Base-by-base conservation (phyloP, 2,888 invertebrate species). In the Drosophila greeni region DNA sequence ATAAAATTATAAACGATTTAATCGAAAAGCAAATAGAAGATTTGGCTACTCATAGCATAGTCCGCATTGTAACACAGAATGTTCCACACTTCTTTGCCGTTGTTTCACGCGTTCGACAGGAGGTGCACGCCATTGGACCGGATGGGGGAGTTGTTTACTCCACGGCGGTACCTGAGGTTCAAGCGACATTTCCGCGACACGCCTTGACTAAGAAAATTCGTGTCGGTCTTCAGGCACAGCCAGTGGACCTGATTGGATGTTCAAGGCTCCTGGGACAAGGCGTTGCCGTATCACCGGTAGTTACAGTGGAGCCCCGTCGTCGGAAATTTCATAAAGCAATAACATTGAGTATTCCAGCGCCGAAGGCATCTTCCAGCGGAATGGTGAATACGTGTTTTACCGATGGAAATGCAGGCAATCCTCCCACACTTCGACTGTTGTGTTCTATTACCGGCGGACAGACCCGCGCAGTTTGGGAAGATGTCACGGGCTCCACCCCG, bases 301-400 rank as follows among this genome's bases (percentile, higher is more conserved):
- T 99, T 66, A 99, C 99, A 0, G 97, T 99, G 62, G 99, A 99
- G 90, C 99, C 99, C 14, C 91, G 99, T 49, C 91, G 99, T 49
- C 92, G 99, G 74, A 99, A 99, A 91, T 99, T 99, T 92, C 99
- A 99, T 89, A 97, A 98, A 88, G 96, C 97, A 36, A 99, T 99
- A 86, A 98, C 98, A 70, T 91, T 99, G 79, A 98, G 97, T 60
- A 96, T 98, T 88, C 99, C 99, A 9, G 92, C 97, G 85, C 93
- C 95, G 2, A 91, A 92, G 84, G 89, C 91, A 5, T 90, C 89
- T 68, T 90, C 90, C 2, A 90, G 91, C 71, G 90, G 91, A 31
- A 95, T 96, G 96, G 94, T 96, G 60, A 96, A 96, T 90, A 93
- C 95, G 84, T 94, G 95, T 83, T 95, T 95, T 87, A 92, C 91